phyloP scores from a whole-genome alignment of 1,140 invertebrate genomes.

The Diabrotica undecimpunctata region DNA sequence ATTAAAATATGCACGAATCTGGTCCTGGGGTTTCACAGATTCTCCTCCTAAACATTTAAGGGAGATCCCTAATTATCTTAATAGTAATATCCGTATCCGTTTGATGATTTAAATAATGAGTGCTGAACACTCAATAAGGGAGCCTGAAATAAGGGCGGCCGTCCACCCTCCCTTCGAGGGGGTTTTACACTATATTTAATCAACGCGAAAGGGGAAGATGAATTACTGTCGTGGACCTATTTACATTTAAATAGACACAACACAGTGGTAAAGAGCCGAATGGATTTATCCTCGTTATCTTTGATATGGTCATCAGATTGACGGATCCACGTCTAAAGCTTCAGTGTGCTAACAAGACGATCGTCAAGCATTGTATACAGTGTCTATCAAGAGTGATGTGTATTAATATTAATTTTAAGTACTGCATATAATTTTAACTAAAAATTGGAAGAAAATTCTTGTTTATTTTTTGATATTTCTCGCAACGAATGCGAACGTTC shows the following conservation, averaged over 20 bases:
- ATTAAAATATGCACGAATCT: conserved; percentile 1
- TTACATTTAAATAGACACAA: conserved; percentile 30
- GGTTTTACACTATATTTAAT: conserved; percentile 37
- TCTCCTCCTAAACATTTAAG: conserved; percentile 29
- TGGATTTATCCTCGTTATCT: not conserved
- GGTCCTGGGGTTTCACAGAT: conserved; percentile 16
- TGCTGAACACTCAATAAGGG: conserved; percentile 31
- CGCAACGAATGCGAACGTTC: no score
- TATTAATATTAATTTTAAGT: no score
- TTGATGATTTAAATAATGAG: conserved; percentile 33
- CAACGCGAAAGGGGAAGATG: conserved; percentile 31
- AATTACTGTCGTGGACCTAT: conserved; percentile 26
- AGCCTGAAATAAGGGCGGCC: conserved; percentile 21
- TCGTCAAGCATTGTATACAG: no score
- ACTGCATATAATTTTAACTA: no score
- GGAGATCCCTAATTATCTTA: conserved; percentile 34
- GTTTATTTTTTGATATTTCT: no score
- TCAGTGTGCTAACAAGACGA: no score
- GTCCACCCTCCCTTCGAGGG: conserved; percentile 23
- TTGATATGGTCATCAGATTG: no score
- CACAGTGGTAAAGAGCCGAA: conserved; percentile 16
- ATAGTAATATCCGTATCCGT: conserved; percentile 41
- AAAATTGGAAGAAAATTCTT: no score
- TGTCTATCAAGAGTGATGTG: no score
- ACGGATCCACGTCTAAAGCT: no score